Evolutionary conservation across 2,113 vertebrate genomes (phyloP).

Genomic region (Melierax canorus): DNA sequence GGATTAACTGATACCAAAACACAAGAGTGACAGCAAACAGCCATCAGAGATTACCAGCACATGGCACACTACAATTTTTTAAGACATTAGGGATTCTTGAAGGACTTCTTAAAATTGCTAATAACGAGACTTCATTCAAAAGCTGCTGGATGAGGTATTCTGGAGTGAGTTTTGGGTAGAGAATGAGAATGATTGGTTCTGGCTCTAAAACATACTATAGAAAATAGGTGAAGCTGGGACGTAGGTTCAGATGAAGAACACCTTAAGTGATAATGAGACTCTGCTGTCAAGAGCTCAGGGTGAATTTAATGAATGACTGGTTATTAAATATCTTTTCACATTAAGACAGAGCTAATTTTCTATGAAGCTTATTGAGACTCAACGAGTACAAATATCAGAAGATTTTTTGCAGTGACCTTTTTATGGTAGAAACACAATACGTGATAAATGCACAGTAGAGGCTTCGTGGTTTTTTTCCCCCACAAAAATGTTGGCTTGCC

Average conservation of each 20-base stretch:
- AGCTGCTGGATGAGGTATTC: not conserved
- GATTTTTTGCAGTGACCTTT: not conserved
- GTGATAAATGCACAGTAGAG: not conserved
- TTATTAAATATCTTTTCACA: not conserved
- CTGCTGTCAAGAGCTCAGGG: not conserved
- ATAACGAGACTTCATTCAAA: not conserved
- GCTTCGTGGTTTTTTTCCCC: not conserved
- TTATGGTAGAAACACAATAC: not conserved
- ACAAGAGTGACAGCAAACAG: not conserved
- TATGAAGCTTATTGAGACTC: not conserved
- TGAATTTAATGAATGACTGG: not conserved
- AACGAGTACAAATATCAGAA: not conserved
- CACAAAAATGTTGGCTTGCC: not conserved
- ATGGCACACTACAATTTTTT: not conserved
- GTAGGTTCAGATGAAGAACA: not conserved
- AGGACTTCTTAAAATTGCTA: not conserved
- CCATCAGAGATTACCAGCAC: not conserved
- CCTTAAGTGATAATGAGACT: not conserved
- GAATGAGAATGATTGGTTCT: not conserved
- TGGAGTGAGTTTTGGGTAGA: not conserved
- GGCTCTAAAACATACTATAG: not conserved
- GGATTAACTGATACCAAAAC: not conserved
- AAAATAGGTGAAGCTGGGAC: not conserved
- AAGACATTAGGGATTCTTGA: not conserved
- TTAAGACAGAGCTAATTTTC: not conserved